Percentiles rank a stretch among this genome's conserved stretches.
These are phyloP conservation scores for Castor canadensis DNA, from an alignment of 2,113 vertebrate genomes.

Conservation along the genomic window DNA sequence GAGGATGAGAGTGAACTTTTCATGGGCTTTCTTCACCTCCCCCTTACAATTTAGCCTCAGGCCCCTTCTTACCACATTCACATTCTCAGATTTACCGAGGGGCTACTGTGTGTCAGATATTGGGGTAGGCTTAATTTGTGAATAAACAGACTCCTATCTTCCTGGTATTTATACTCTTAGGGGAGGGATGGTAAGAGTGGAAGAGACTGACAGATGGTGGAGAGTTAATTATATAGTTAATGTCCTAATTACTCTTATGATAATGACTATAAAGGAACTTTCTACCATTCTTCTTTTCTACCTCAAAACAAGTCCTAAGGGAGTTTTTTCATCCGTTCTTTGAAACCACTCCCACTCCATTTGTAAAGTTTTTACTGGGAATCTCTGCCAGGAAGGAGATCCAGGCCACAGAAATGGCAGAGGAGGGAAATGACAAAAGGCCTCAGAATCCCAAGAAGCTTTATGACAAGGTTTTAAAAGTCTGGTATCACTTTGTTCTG, in stretches of 20 bases:
- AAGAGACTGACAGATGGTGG: not conserved
- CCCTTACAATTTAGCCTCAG: not conserved
- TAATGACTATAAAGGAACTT: not conserved
- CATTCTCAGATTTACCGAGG: not conserved
- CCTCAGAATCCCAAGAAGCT: not conserved
- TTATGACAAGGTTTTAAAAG: not conserved
- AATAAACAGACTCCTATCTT: not conserved
- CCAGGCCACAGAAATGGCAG: not conserved
- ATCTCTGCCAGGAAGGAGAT: not conserved
- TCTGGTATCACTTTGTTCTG: not conserved
- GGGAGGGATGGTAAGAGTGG: not conserved
- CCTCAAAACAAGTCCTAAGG: not conserved
- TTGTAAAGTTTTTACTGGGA: not conserved
- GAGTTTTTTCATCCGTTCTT: not conserved
- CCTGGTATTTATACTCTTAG: not conserved
- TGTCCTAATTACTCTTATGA: slow-evolving; percentile 10
- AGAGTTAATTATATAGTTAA: not conserved
- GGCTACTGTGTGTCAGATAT: not conserved
- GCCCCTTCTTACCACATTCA: not conserved
- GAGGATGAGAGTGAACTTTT: too few species aligned
- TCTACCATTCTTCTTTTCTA: not conserved
- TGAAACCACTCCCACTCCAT: not conserved
- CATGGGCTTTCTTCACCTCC: fast-evolving
- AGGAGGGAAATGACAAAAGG: not conserved
- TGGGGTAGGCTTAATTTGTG: not conserved